phyloP scores from a whole-genome alignment of 2,113 vertebrate genomes.

The Canis aureus region DNA sequence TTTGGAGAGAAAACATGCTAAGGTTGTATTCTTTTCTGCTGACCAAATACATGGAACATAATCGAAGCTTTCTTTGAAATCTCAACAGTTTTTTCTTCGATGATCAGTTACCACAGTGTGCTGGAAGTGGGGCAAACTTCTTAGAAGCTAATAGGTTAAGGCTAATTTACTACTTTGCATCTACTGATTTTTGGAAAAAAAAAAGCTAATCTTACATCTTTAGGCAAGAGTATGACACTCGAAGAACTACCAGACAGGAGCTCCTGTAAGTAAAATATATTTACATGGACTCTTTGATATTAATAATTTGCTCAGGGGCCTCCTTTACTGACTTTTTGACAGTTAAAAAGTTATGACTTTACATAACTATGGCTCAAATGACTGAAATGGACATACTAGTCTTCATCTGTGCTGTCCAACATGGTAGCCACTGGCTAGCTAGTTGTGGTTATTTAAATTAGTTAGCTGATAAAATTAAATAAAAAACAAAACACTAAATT shows the following conservation, averaged over 20 bases:
- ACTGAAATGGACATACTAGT: not conserved
- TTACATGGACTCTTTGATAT: not conserved
- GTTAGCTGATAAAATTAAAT: not conserved
- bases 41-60: not conserved
- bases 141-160: not conserved
- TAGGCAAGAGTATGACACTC: not conserved
- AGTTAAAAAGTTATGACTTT: too few species aligned
- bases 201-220: not conserved
- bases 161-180: not conserved
- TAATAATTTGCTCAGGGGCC: not conserved
- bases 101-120: not conserved
- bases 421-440: not conserved
- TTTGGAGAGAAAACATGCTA: constrained; percentile 11
- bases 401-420: not conserved
- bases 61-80: not conserved
- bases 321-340: not conserved
- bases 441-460: not conserved
- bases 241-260: not conserved
- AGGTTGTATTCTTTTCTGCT: not conserved
- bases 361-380: not conserved
- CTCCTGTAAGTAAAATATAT: not conserved
- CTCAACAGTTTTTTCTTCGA: not conserved
- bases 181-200: not conserved
- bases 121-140: not conserved
- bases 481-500: not conserved